Evolutionary conservation across 1,140 invertebrate species (phyloP).

Genomic region (Ectropis grisescens): DNA sequence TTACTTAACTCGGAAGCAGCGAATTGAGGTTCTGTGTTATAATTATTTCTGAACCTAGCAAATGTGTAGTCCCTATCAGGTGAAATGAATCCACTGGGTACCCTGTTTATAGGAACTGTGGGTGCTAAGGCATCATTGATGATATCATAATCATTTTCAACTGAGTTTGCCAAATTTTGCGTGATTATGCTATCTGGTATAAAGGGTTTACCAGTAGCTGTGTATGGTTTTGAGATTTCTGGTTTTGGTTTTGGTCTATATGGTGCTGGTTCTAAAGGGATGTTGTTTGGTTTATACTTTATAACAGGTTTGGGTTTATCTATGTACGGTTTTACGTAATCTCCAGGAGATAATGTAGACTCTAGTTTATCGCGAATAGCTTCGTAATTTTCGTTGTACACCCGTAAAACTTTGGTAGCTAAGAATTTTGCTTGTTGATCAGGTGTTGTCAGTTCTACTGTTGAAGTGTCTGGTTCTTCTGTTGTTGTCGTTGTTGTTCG

Average conservation of each 20-base stretch:
- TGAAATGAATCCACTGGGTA: constrained; percentile 55
- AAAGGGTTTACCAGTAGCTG: constrained; percentile 59
- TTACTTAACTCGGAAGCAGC: constrained; percentile 42
- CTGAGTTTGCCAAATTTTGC: constrained; percentile 61
- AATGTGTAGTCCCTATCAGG: constrained; percentile 56
- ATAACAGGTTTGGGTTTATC: constrained; percentile 16
- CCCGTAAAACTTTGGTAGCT: constrained; percentile 48
- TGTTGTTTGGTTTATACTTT: not conserved
- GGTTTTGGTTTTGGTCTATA: constrained; percentile 27
- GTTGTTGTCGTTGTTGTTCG: constrained; percentile 23
- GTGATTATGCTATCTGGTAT: constrained; percentile 64
- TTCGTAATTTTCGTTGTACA: constrained; percentile 55
- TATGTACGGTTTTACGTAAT: constrained; percentile 48
- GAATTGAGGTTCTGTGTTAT: constrained; percentile 42
- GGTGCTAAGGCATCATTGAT: constrained; percentile 82
- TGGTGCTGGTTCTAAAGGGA: not conserved
- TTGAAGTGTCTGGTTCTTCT: constrained; percentile 3
- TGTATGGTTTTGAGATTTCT: constrained; percentile 63
- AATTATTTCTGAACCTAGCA: constrained; percentile 48
- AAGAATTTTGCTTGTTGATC: constrained; percentile 43
- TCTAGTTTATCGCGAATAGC: constrained; percentile 48
- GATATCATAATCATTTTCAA: constrained; percentile 83
- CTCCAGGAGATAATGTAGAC: constrained; percentile 35
- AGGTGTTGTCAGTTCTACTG: constrained; percentile 17
- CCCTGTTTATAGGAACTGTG: constrained; percentile 38